phyloP scores from a whole-genome alignment of 2,113 vertebrate species.

The Tapirus terrestris region DNA sequence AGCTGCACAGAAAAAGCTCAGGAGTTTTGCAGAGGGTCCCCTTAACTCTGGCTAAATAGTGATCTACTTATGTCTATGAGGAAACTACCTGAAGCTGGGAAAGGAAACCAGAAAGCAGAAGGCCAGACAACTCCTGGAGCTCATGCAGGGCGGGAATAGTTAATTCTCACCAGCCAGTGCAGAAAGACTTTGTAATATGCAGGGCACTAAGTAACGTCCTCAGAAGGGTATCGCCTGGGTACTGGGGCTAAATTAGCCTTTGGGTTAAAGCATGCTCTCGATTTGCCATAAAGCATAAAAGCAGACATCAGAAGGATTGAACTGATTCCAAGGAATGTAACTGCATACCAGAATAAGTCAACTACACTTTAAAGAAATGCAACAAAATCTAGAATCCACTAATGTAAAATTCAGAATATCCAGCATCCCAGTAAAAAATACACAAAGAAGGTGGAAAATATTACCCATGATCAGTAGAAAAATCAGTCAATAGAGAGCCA shows the following conservation, averaged over 20 bases:
- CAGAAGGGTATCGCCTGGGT: background rate
- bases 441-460: background rate
- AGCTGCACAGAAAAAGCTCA: background rate
- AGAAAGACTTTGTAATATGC: background rate
- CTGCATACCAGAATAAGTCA: background rate
- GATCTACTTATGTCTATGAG: background rate
- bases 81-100: background rate
- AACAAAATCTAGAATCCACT: conserved; percentile 5
- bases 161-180: background rate
- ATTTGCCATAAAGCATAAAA: background rate
- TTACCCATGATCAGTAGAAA: conserved; percentile 5
- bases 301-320: background rate
- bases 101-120: background rate
- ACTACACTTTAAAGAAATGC: background rate
- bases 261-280: background rate
- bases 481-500: background rate
- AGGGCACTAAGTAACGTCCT: background rate
- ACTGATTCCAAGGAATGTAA: background rate
- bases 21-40: background rate
- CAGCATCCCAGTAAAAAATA: conserved; percentile 6
- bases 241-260: background rate
- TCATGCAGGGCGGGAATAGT: background rate
- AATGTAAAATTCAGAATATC: conserved; percentile 7
- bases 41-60: background rate
- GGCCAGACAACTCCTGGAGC: background rate